Evolutionary conservation across 2,888 invertebrate genomes (phyloP), one percentile per base, ranked within the genome.

Genomic region (Cosmia trapezina): DNA sequence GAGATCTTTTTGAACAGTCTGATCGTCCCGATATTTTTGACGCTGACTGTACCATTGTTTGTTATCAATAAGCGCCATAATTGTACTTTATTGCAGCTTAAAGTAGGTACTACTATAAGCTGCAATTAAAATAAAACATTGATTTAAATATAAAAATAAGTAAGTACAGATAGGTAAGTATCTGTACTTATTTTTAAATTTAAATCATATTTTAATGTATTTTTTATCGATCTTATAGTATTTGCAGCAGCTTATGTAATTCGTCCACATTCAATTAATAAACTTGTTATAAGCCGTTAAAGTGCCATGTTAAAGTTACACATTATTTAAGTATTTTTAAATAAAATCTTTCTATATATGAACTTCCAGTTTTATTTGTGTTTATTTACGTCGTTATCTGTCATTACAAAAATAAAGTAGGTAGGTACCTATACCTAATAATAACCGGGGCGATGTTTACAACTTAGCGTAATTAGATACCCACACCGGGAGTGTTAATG

Each of bases 401-500:
- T n/a, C 5, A 28, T 17, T 49, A 28, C 12, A 54, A 56, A 66
- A 61, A 56, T 45, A 41, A 59, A n/a, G 49, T 53, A 62, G 33
- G 37, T n/a, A n/a, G n/a, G n/a, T n/a, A n/a, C n/a, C n/a, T n/a
- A n/a, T n/a, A n/a, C n/a, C n/a, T n/a, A 37, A 59, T 45, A 53
- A 43, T 57, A 66, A 70, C 63, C 17, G 14, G 57, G 9, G 33
- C 53, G 7, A 65, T 80, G 74, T 76, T 81, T 76, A 78, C 65
- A 65, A 60, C 67, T 56, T 61, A 69, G 59, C 60, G 71, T 80
- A 80, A 76, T 81, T 74, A 71, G 75, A 73, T 77, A 73, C 47
- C 45, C 49, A 49, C 71, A 66, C 57, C 56, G 66, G 56, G 70
- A 68, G 62, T 76, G 84, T 73, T 75, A 81, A 79, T 75, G 73